Conservation (phyloP, 2,888 invertebrate genomes). For the Deroplatys truncata region DNA sequence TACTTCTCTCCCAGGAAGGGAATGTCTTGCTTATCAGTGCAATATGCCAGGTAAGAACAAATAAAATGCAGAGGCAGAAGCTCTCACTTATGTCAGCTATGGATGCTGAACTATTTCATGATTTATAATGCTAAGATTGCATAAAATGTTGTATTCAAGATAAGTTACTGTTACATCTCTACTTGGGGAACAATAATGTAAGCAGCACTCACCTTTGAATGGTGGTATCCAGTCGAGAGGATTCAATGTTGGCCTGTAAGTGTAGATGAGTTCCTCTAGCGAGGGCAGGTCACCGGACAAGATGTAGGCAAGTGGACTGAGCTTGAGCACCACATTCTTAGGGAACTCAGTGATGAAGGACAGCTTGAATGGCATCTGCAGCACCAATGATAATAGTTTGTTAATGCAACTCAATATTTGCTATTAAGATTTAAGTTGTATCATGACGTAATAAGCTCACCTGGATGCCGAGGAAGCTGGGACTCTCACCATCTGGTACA, state of each 20-base stretch:
- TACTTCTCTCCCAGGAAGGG: too few relatives aligned
- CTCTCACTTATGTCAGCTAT: too few relatives aligned
- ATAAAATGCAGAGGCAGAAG: too few relatives aligned
- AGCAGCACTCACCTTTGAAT: conserved; percentile 51
- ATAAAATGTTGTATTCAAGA: too few relatives aligned
- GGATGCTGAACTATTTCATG: too few relatives aligned
- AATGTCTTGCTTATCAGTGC: too few relatives aligned
- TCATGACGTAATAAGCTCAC: conserved; percentile 23
- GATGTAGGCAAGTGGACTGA: conserved; percentile 59
- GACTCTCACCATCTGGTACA: conserved; percentile 39
- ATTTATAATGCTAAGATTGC: too few relatives aligned
- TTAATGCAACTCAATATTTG: background rate
- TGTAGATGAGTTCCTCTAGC: conserved; percentile 50
- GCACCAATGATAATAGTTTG: background rate
- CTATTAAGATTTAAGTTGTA: too few relatives aligned
- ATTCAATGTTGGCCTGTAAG: conserved; percentile 54
- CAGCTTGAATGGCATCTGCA: conserved; percentile 42
- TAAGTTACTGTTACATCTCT: too few relatives aligned
- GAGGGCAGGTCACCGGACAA: conserved; percentile 56
- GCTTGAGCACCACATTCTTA: conserved; percentile 52
- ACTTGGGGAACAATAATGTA: too few relatives aligned
- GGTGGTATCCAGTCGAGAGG: conserved; percentile 60
- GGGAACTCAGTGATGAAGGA: conserved; percentile 51
- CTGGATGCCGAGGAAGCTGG: conserved; percentile 39
- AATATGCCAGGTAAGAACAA: too few relatives aligned